Evolutionary conservation across 2,113 vertebrate species (phyloP), one percentile per base, ranked within the genome.

Genomic region (Tauraco erythrolophus): DNA sequence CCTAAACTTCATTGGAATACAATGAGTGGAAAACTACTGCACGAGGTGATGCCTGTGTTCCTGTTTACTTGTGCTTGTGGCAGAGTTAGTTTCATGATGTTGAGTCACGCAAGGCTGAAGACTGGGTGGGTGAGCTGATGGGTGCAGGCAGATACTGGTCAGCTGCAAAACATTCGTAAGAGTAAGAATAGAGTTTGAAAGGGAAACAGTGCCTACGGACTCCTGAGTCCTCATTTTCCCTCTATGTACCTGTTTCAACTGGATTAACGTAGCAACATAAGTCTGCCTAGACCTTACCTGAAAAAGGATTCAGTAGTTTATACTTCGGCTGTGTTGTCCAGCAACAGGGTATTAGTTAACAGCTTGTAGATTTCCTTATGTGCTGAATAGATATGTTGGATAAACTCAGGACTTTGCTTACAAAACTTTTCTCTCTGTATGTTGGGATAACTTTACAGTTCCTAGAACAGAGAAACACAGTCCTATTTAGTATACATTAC

Each of bases 201-300:
- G 37, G 54, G 54, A 50, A 78, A 61, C 7, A 54, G 28, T 17
- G 33, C 18, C 41, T 45, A 2, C 6, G 6, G 54, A n/a, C 8
- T 92, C 33, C 28, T 3, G 4, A 70, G 35, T 61, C 58, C 41
- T 91, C 30, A 22, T 30, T 89, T 89, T 4, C 18, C 23, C 10
- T 84, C 43, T 10, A 1, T 0, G 0, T 37, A 24, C 28, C 24
- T 68, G 28, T 45, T 88, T 82, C 53, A 46, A 2, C 18, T n/a
- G 9, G 6, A 7, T 65, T 84, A 71, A 39, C 9, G 9, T 1
- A 61, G 60, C 17, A 72, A 53, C 7, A 1, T 14, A 65, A 48
- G n/a, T 54, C 22, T 62, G 0, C 14, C 31, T 46, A 43, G 19
- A 61, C 3, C 19, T 90, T 30, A 10, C 7, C 3, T 2, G 8